Conservation (phyloP, 2,888 invertebrate genomes). For the Rhopalosiphum nymphaeae region DNA sequence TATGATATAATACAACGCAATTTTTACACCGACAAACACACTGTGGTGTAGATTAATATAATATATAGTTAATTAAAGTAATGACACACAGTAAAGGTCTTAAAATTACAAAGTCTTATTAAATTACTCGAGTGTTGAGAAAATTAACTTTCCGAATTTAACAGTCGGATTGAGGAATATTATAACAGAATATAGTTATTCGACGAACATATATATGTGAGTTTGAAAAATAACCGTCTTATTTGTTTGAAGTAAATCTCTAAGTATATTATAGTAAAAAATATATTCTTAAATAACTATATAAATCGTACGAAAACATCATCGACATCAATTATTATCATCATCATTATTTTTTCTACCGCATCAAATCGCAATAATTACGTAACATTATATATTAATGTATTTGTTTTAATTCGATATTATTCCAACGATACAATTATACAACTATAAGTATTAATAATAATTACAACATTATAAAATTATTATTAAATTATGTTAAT, state of each 20-base stretch:
- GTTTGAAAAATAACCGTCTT: neutral
- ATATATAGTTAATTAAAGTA: neutral
- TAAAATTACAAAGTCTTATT: conserved; percentile 35
- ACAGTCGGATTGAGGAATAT: neutral
- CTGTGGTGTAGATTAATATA: neutral
- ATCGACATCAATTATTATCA: neutral
- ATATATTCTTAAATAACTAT: neutral
- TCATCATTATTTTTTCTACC: neutral
- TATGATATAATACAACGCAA: conserved; percentile 4
- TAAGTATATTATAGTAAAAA: neutral
- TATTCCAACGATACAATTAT: neutral
- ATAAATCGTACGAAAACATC: neutral
- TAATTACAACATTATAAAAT: neutral
- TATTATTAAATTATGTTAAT: neutral
- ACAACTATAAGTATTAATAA: neutral
- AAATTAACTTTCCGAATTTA: neutral
- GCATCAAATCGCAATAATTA: neutral
- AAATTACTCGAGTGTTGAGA: neutral
- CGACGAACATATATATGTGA: neutral
- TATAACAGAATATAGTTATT: neutral
- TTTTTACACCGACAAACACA: neutral
- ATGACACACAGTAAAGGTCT: conserved; percentile 12
- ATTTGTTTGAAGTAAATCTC: neutral
- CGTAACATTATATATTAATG: neutral
- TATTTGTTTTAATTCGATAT: neutral